A percentile compares a stretch with the other conserved stretches of the same genome.
Evolutionary conservation across 2,888 invertebrate species (phyloP).

Genomic region (Eupithecia subumbrata): DNA sequence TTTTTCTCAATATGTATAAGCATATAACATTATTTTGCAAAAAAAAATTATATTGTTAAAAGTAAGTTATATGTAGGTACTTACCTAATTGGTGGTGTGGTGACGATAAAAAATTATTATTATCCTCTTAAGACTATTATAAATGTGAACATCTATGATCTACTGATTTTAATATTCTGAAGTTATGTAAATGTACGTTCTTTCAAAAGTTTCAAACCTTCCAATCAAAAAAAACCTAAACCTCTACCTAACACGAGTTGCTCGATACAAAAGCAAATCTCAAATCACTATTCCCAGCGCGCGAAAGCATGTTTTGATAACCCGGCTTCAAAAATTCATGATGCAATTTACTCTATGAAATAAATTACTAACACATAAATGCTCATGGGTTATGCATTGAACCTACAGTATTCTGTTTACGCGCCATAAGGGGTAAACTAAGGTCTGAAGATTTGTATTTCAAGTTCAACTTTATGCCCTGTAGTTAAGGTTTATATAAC

Average conservation of each 20-base stretch:
- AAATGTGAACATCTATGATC: no score
- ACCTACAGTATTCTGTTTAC: constrained; percentile 51
- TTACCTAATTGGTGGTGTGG: background rate
- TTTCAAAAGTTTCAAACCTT: background rate
- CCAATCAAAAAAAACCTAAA: background rate
- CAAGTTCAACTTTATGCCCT: constrained; percentile 28
- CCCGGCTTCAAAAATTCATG: constrained; percentile 35
- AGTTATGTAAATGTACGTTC: no score
- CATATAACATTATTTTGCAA: no score
- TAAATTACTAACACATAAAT: constrained; percentile 44
- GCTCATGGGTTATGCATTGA: constrained; percentile 48
- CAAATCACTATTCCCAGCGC: constrained; percentile 9
- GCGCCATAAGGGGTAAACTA: constrained; percentile 46
- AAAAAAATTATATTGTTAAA: no score
- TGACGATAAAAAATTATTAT: background rate
- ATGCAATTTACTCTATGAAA: constrained; percentile 31
- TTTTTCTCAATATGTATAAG: background rate
- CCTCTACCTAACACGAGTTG: background rate
- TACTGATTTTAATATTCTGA: no score
- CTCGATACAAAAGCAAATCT: constrained; percentile 1
- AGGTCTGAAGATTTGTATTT: constrained; percentile 39
- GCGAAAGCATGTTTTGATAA: constrained; percentile 30
- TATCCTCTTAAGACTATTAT: no score
- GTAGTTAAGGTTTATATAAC: constrained; percentile 32
- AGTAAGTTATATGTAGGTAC: background rate